Base-by-base conservation (phyloP, 2,888 invertebrate species). In the Stenodema calcarata region DNA sequence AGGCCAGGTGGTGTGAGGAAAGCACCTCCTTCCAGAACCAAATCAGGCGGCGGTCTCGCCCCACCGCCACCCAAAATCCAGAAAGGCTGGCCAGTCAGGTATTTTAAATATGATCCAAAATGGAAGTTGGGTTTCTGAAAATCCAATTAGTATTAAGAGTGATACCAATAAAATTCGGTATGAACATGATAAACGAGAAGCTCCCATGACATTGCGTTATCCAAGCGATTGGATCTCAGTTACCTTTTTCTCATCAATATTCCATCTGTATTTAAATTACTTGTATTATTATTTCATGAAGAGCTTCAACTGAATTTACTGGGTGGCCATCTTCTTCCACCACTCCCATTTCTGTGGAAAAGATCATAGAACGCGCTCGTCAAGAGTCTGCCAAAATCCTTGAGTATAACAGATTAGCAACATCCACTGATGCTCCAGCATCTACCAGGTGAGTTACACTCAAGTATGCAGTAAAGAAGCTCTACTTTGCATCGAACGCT, bases 261-360 rank as follows among this genome's bases (percentile, higher is more conserved):
- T 4, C 7, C 7, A 7, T 35, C 35, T 35, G 35, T 35, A 35
- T 7, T 7, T 35, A 73, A 9, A 16, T 27, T 27, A 35, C 35
- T 47, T 47, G 47, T 1, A 6, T 62, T 4, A 23, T 62, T 62
- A 3, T 81, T 86, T 23, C 23, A 6, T 92, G 62, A 90, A 95
- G 96, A 91, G 95, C 95, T 28, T 96, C 96, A 11, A 97, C 97
- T 23, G 96, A 96, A 91, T 97, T 97, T 90, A 97, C 96, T 16
- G 97, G 97, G 18, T 97, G 97, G 97, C 96, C 97, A 14, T 95
- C 96, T 0, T 95, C 96, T 7, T 95, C 97, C 0, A 96, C 97
- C 0, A 96, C 96, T 0, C 96, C 96, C 0, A 94, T 96, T 89
- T 96, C 96, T 0, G 95, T 96, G 87, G 96, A 96, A 90, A 95